Evolutionary conservation across 1,140 invertebrate genomes (phyloP), one percentile per base, ranked within the genome.

Genomic region (Drosophila tani): DNA sequence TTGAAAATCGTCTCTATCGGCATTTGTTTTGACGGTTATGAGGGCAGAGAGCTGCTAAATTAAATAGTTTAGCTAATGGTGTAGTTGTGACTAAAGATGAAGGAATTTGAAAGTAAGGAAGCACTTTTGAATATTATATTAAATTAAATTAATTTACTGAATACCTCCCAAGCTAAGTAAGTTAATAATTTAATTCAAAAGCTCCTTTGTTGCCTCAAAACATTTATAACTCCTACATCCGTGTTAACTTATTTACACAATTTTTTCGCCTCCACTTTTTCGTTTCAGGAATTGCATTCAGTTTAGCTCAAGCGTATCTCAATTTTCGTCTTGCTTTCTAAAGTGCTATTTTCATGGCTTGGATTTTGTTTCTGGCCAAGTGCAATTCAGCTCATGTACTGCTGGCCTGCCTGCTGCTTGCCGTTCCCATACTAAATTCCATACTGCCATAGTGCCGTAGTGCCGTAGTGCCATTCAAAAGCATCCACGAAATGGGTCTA

Each of bases 401-500:
- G 38, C 27, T 14, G 65, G 32, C 51, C 69, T 19, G n/a, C 38
- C 21, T 21, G 32, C 29, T 8, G 29, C 27, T 6, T 29, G 27
- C 51, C 51, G 29, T 35, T 7, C 51, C 4, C 53, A 40, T 21
- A 40, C 53, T 38, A 19, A 15, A 40, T 55, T 15, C 32, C 51
- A 21, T 38, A 19, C 51, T 27, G 12, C 21, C 21, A 24, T 24
- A 24, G 21, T 17, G 32, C 21, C 27, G 24, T 17, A 21, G n/a
- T 65, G 35, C 58, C 59, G 27, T 51, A 15, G 47, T 41, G 51
- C 43, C 49, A 57, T 49, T 55, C 64, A 27, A 41, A 73, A 60
- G 27, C 46, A 73, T 73, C n/a, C 46, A 59, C 69, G 79, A 86
- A 85, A 82, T 79, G 84, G 77, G 80, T 80, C 76, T 78, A 80